A percentile compares a stretch with the other conserved stretches of the same genome.
phyloP scores from a whole-genome alignment of 2,888 invertebrate genomes.

The Acleris holmiana region DNA sequence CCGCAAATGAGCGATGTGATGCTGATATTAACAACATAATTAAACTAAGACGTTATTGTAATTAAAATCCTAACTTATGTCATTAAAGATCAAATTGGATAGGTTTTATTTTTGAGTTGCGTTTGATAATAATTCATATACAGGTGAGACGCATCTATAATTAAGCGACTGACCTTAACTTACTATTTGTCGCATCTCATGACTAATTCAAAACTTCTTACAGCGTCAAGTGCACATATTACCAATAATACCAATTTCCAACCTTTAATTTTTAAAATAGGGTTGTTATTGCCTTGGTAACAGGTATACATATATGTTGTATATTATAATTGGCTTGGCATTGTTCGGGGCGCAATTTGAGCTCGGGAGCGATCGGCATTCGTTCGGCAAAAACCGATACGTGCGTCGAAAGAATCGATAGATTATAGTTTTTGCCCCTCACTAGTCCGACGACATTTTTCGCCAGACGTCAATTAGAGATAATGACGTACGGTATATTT shows the following conservation, averaged over 20 bases:
- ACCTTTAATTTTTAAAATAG: conserved; percentile 34
- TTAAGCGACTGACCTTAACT: conserved; percentile 77
- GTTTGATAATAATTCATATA: conserved; percentile 55
- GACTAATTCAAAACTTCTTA: conserved; percentile 78
- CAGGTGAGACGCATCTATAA: conserved; percentile 69
- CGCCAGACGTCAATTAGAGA: conserved; percentile 75
- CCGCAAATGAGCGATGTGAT: too few species aligned
- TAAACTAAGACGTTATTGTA: too few species aligned
- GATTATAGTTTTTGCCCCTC: conserved; percentile 74
- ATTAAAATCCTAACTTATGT: too few species aligned
- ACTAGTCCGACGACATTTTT: conserved; percentile 75
- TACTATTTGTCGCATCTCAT: conserved; percentile 78
- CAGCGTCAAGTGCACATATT: conserved; percentile 53
- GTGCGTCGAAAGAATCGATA: conserved; percentile 76
- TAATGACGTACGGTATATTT: conserved; percentile 75
- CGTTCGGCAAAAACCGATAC: conserved; percentile 73
- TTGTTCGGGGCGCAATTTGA: conserved; percentile 60
- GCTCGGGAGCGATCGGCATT: conserved; percentile 65
- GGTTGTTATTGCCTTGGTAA: conserved; percentile 39
- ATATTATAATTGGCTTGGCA: conserved; percentile 70
- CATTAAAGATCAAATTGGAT: too few species aligned
- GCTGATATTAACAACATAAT: too few species aligned
- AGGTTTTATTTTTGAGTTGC: conserved; percentile 40
- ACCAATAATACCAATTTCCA: conserved; percentile 35
- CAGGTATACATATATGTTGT: conserved; percentile 58